Base-by-base conservation (phyloP, 2,888 invertebrate genomes). In the Noctua pronuba region DNA sequence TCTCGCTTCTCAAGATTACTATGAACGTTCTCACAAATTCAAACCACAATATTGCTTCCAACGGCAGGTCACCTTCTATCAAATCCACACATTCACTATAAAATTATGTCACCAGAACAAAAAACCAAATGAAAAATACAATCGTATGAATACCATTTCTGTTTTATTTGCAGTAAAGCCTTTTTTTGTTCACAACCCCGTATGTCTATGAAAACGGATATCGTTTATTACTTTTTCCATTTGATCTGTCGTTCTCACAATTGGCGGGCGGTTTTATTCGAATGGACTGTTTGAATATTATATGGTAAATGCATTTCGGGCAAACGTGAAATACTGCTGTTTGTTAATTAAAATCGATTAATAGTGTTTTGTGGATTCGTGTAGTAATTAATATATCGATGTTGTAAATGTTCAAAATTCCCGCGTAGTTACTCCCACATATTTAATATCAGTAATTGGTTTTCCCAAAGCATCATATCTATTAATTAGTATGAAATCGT, bases 211-310 rank as follows among this genome's bases (percentile, higher is more conserved):
- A 71, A 75, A 86, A 68, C 75, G 77, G 66, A 79, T 78, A 77
- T 71, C 73, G 65, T 84, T 81, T 87, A 80, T 86, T 82, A 79
- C 86, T 80, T 86, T 84, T 82, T 78, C 85, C 72, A 83, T 85
- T 82, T 80, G 76, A 86, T 80, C 79, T 79, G 78, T 72, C 82
- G 79, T 68, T 69, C 69, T 81, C 69, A 64, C 75, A 79, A 80
- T 85, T 80, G 77, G 77, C 55, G 66, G 46, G 38, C 55, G 64
- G 35, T 28, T 74, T 77, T 76, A 66, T 73, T 70, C 41, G 24
- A 64, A 24, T 74, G 65, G 44, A 28, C 41, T 75, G 78, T 75
- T 73, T 78, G 21, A 65, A 75, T 71, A 64, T 64, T 78, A 52
- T 38, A 55, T 49, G 41, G 28, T 58, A 62, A 60, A 75, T 73